Evolutionary conservation across 2,113 vertebrate species (phyloP), one percentile per base, ranked within the genome.

Genomic region (Bothrops jararaca): DNA sequence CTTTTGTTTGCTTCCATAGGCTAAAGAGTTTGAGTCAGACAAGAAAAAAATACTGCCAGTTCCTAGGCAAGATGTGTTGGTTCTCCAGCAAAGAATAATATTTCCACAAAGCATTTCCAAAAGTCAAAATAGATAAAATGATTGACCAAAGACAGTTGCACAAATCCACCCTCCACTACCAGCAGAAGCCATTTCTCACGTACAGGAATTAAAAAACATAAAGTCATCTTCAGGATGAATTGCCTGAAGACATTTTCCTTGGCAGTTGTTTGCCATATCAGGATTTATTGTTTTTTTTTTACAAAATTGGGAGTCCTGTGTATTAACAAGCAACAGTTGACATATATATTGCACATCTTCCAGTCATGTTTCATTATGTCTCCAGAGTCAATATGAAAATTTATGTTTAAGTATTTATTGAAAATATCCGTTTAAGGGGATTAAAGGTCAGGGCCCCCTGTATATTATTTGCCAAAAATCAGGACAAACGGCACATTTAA

Each of bases 401-500:
- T 57, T 48, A 88, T 80, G 34, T 60, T 74, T 69, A 94, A 18
- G 0, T 74, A 92, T 95, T 95, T 96, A 93, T 85, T 95, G 91
- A 96, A 96, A 85, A 91, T 92, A 91, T 54, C 93, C 95, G 8
- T 91, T 90, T 91, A 86, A 88, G 56, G 85, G 85, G 56, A 93
- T 97, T 95, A 95, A 97, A 96, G 90, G 96, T 85, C 92, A 93
- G 3, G 94, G 92, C 60, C 56, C 80, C 94, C 94, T 91, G 92
- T 96, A 96, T 93, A 95, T 95, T 94, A 69, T 95, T 96, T 96
- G 94, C 88, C 93, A 92, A 94, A 80, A 95, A 91, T 96, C 95
- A 94, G 95, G 95, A 97, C 95, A 97, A 97, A 97, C 94, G 95
- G 90, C 94, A 97, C 95, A 97, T 96, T 97, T 97, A 97, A 97